These are phyloP conservation scores for Drosophila tristis DNA, from an alignment of 1,140 invertebrate species.

Conservation along the genomic window DNA sequence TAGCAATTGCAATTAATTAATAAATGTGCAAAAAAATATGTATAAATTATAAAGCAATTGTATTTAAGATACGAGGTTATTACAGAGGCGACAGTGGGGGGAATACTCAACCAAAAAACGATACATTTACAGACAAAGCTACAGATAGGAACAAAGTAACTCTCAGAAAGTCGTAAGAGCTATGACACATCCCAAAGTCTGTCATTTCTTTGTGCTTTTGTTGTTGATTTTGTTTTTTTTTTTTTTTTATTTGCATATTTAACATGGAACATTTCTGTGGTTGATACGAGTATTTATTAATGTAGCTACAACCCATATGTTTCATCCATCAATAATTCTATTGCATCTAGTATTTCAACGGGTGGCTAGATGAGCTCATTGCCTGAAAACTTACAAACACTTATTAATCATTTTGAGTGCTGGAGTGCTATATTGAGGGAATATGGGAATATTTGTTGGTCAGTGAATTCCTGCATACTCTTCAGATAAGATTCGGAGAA, in stretches of 20 bases:
- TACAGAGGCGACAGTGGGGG: not conserved
- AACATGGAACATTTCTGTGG: constrained; percentile 6
- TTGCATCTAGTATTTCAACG: not conserved
- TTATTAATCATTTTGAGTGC: constrained; percentile 4
- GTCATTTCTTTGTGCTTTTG: constrained; percentile 25
- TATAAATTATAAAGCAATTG: not conserved
- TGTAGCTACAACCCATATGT: not conserved
- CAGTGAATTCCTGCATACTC: not conserved
- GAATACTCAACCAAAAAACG: constrained; percentile 12
- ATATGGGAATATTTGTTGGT: too few species aligned
- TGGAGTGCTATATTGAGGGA: not conserved
- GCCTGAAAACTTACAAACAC: not conserved
- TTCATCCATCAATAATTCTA: not conserved
- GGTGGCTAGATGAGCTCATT: constrained; percentile 25
- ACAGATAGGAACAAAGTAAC: constrained; percentile 3
- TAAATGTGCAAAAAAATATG: constrained; percentile 25
- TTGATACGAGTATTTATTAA: too few species aligned
- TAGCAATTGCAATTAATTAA: constrained; percentile 42
- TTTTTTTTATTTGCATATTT: constrained; percentile 23
- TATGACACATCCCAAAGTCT: constrained; percentile 28
- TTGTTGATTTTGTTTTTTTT: constrained; percentile 6
- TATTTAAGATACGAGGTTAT: not conserved
- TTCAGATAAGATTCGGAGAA: constrained; percentile 12
- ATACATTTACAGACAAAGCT: not conserved
- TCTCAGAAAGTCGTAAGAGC: too few species aligned